phyloP scores from a whole-genome alignment of 2,113 vertebrate genomes.

The Tichodroma muraria region DNA sequence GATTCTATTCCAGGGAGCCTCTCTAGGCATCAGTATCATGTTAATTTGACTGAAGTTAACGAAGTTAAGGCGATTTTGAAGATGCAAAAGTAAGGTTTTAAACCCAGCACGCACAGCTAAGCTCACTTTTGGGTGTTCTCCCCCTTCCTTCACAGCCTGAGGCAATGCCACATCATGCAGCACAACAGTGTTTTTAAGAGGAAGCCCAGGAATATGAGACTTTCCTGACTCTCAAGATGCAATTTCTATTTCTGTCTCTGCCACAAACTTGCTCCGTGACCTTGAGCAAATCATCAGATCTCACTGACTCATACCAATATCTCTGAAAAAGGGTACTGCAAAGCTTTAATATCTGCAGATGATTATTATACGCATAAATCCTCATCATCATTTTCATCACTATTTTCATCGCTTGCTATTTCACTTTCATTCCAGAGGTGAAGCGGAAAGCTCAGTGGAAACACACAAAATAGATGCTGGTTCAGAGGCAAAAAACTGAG shows the following conservation, averaged over 20 bases:
- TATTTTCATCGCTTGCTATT: conserved; percentile 5
- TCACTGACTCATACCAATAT: neutral
- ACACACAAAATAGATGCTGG: neutral
- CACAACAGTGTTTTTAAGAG: neutral
- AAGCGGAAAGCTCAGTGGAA: neutral
- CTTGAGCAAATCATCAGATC: conserved; percentile 17
- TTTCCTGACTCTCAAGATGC: neutral
- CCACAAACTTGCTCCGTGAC: conserved; percentile 8
- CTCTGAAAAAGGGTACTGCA: neutral
- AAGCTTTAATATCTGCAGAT: conserved; percentile 44
- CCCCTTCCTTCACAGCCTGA: neutral
- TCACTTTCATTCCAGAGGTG: neutral
- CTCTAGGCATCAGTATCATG: no score
- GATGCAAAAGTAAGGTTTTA: neutral
- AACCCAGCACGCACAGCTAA: neutral
- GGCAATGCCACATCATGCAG: neutral
- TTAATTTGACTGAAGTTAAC: neutral
- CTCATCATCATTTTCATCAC: neutral
- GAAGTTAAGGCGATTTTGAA: neutral
- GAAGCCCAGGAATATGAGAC: neutral
- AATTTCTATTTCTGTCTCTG: conserved; percentile 1
- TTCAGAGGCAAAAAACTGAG: neutral
- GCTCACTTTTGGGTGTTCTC: neutral
- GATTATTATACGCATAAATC: neutral
- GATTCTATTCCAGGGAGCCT: no score